Evolutionary conservation across 2,113 vertebrate species (phyloP).

Genomic region (Xenopus laevis): DNA sequence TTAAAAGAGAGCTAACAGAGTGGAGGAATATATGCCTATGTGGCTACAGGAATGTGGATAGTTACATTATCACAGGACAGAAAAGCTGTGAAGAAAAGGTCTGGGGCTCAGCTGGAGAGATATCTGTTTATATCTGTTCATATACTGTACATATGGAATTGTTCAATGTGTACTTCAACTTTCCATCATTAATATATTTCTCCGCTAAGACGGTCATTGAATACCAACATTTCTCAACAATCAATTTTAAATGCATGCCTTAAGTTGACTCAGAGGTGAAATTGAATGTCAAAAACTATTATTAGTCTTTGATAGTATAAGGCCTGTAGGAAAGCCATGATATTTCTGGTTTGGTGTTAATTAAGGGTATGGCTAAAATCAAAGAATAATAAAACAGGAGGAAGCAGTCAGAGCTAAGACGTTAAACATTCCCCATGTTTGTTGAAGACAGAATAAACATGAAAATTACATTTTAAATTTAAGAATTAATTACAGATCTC

Average conservation of each 20-base stretch:
- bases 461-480: too few relatives aligned
- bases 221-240: slow-evolving; percentile 13
- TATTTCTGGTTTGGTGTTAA: too few relatives aligned
- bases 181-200: slow-evolving; percentile 7
- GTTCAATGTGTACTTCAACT: slow-evolving; percentile 4
- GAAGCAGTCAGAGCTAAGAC: too few relatives aligned
- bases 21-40: not conserved
- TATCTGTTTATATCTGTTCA: slow-evolving; percentile 28
- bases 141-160: slow-evolving; percentile 28
- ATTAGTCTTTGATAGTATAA: slow-evolving; percentile 2
- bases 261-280: not conserved
- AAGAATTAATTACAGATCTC: too few relatives aligned
- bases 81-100: slow-evolving; percentile 2
- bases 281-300: not conserved
- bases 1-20: slow-evolving; percentile 23
- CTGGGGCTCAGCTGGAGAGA: slow-evolving; percentile 8
- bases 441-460: too few relatives aligned
- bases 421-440: too few relatives aligned
- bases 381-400: too few relatives aligned
- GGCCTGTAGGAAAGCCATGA: too few relatives aligned
- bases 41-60: slow-evolving; percentile 18
- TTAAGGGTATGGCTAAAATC: too few relatives aligned
- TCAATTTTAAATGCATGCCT: slow-evolving; percentile 15
- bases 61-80: slow-evolving; percentile 34
- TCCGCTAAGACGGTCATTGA: slow-evolving; percentile 24